phyloP scores from a whole-genome alignment of 2,113 vertebrate species.

The Myanophis thanlyinensis region DNA sequence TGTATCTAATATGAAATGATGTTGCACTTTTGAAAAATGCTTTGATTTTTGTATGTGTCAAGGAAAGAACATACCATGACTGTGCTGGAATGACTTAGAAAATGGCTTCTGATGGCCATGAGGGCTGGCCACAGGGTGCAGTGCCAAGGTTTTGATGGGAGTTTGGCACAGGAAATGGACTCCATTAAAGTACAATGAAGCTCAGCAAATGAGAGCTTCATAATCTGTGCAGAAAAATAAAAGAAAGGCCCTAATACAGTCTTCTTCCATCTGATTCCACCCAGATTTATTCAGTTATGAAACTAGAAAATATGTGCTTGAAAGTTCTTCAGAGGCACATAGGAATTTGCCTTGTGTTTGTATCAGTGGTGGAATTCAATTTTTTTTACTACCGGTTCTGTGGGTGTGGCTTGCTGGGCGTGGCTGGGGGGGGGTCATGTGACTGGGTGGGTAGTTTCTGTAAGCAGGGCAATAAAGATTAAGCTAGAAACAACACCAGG shows the following conservation, averaged over 20 bases:
- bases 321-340: not conserved
- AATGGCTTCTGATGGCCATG: not conserved
- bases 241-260: not conserved
- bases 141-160: not conserved
- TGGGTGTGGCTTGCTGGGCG: too few species aligned
- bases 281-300: not conserved
- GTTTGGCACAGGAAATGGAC: not conserved
- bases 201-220: not conserved
- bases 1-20: not conserved
- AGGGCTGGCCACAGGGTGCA: not conserved
- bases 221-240: not conserved
- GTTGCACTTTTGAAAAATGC: not conserved
- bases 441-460: too few species aligned
- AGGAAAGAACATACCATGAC: not conserved
- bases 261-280: not conserved
- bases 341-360: too few species aligned
- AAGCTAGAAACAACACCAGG: too few species aligned
- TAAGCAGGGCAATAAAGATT: too few species aligned
- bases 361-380: too few species aligned
- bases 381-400: too few species aligned
- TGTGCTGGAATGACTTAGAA: not conserved
- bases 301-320: not conserved
- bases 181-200: not conserved
- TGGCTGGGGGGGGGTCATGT: too few species aligned
- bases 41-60: not conserved